A percentile compares a stretch with the other conserved stretches of the same genome.
phyloP scores from a whole-genome alignment of 2,888 invertebrate genomes.

The Pilophorus perplexus region DNA sequence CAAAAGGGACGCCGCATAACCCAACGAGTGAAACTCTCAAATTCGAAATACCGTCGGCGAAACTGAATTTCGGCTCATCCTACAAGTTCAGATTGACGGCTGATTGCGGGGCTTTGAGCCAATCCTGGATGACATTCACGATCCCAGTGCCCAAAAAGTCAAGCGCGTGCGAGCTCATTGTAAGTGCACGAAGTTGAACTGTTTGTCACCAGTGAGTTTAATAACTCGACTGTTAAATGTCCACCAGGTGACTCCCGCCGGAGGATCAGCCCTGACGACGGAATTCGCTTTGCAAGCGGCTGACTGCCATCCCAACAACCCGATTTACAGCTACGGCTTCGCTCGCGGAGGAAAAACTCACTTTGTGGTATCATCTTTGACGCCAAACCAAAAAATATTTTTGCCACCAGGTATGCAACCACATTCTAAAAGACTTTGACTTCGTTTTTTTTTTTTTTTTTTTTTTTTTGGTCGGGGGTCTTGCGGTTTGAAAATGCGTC shows the following conservation, averaged over 20 bases:
- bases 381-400: neutral
- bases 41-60: conserved; percentile 2
- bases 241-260: conserved; percentile 26
- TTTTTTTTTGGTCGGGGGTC: too few relatives aligned
- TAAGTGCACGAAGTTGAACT: too few relatives aligned
- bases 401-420: conserved; percentile 18
- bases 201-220: too few relatives aligned
- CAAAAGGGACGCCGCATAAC: conserved; percentile 7
- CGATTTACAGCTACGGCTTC: conserved; percentile 25
- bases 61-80: conserved; percentile 7
- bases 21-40: conserved; percentile 3
- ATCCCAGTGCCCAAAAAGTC: conserved; percentile 28
- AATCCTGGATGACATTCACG: conserved; percentile 19
- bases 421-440: too few relatives aligned
- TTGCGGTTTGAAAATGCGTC: neutral
- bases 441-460: too few relatives aligned
- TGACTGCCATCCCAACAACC: conserved; percentile 10
- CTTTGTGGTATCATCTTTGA: conserved; percentile 1
- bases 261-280: conserved; percentile 13
- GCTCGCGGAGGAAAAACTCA: neutral
- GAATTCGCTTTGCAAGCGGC: conserved; percentile 18
- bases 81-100: conserved; percentile 19
- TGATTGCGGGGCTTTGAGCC: conserved; percentile 29
- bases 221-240: too few relatives aligned
- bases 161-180: conserved; percentile 5